A percentile compares a stretch with the other conserved stretches of the same genome.
phyloP scores from a whole-genome alignment of 1,140 invertebrate genomes.

The Drosophila pseudoobscura region DNA sequence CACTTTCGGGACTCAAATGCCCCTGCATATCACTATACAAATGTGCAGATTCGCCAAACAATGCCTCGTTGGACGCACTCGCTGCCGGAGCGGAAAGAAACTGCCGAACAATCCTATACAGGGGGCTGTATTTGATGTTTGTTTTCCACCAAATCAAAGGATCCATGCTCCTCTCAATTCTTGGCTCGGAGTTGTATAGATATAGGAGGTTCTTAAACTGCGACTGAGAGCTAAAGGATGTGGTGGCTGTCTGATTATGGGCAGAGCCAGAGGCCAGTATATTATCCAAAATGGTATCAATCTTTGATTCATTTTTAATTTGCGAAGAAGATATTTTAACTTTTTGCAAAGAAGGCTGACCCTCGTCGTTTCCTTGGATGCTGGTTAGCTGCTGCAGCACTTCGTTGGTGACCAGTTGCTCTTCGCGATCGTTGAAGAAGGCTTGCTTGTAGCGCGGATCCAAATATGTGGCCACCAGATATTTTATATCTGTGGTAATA shows the following conservation, averaged over 20 bases:
- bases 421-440: conserved; percentile 54
- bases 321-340: conserved; percentile 11
- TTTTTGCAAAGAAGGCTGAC: conserved; percentile 24
- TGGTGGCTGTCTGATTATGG: conserved; percentile 2
- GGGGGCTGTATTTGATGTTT: conserved; percentile 47
- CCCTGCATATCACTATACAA: conserved; percentile 40
- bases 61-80: conserved; percentile 25
- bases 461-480: conserved; percentile 62
- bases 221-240: conserved; percentile 24
- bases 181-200: conserved; percentile 56
- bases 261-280: conserved; percentile 34
- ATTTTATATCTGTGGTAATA: conserved; percentile 46
- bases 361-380: not conserved
- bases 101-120: conserved; percentile 42
- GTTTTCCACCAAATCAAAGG: conserved; percentile 57
- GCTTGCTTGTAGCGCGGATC: conserved; percentile 66
- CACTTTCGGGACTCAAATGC: conserved; percentile 34
- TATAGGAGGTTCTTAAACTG: conserved; percentile 60
- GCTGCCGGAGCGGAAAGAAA: conserved; percentile 51
- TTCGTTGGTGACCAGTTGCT: conserved; percentile 52
- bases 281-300: conserved; percentile 55
- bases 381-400: conserved; percentile 20
- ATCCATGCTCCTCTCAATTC: conserved; percentile 54
- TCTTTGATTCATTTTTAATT: conserved; percentile 55
- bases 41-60: conserved; percentile 40